phyloP scores from a whole-genome alignment of 2,113 vertebrate genomes.

The Sorex araneus region DNA sequence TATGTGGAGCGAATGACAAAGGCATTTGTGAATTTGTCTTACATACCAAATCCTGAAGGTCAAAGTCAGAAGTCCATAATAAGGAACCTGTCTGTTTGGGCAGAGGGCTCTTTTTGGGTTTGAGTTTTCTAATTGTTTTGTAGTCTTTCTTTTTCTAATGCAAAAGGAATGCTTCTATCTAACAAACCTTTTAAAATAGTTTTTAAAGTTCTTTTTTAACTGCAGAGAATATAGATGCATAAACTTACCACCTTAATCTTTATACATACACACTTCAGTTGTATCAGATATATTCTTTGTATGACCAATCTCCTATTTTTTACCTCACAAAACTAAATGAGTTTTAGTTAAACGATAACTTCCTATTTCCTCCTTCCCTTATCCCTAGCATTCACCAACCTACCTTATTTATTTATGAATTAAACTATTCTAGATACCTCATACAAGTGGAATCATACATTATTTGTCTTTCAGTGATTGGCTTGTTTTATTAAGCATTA shows the following conservation, averaged over 20 bases:
- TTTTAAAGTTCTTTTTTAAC: neutral
- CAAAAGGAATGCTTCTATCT: neutral
- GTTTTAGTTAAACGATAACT: constrained; percentile 2
- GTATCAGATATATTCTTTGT: neutral
- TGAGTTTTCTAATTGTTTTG: neutral
- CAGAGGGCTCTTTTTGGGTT: neutral
- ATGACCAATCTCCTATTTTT: neutral
- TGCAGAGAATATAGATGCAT: neutral
- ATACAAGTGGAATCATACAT: neutral
- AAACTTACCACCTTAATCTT: constrained; percentile 10
- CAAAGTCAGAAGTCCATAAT: neutral
- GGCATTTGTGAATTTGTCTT: neutral
- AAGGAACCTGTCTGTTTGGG: neutral
- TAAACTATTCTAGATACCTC: neutral
- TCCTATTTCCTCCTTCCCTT: neutral
- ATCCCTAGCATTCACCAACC: neutral
- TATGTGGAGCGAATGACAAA: neutral
- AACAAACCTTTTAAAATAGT: too few species aligned
- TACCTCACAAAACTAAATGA: constrained; percentile 8
- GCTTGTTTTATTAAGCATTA: constrained; percentile 21
- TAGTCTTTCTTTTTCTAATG: constrained; percentile 3
- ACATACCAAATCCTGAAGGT: constrained; percentile 2
- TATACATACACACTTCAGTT: neutral
- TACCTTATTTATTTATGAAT: constrained; percentile 24
- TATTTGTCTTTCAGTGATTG: neutral